Base-by-base conservation (phyloP, 2,797 vertebrate species). In the Bradypodion ventrale region DNA sequence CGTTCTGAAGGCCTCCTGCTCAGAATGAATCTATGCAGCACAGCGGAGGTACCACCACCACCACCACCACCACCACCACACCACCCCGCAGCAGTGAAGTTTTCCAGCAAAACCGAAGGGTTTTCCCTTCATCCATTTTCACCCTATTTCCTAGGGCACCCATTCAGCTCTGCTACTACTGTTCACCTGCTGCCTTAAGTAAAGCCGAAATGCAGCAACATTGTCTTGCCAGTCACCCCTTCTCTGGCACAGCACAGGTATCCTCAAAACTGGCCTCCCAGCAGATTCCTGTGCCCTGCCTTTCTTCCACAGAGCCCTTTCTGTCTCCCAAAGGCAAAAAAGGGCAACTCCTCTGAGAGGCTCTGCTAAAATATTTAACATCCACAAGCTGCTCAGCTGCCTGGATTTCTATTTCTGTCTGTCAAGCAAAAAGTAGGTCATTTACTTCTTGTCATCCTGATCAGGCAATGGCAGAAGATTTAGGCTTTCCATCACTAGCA, bases 401-500 rank as follows among this genome's bases (percentile, higher is more conserved):
- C 42, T 63, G 19, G 63, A 77, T 85, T 77, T 88, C 88, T 87
- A 1, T 88, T 88, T 68, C 77, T 77, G 90, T 85, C 46, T 0
- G 76, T 82, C 65, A 82, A 84, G 78, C 88, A 16, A 0, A n/a
- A 93, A 92, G 72, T 92, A 90, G 91, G 90, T 93, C 93, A 92
- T 86, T 72, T 7, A 5, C 16, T 25, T 15, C 68, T 85, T 85
- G 73, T 85, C 80, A 84, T 0, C 75, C 52, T 2, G 5, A 23
- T 69, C 0, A 73, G 6, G 56, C 59, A 90, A 82, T 65, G 1
- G 60, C 0, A 83, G 90, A 78, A 56, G 83, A 87, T 74, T 82
- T 82, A 0, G 0, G 82, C 68, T 74, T 32, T 79, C 77, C 73
- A 60, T 19, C 9, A 52, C 74, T 66, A 16, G 35, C n/a, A 40